phyloP scores from a whole-genome alignment of 2,888 invertebrate species.

The Mythimna lalbum region DNA sequence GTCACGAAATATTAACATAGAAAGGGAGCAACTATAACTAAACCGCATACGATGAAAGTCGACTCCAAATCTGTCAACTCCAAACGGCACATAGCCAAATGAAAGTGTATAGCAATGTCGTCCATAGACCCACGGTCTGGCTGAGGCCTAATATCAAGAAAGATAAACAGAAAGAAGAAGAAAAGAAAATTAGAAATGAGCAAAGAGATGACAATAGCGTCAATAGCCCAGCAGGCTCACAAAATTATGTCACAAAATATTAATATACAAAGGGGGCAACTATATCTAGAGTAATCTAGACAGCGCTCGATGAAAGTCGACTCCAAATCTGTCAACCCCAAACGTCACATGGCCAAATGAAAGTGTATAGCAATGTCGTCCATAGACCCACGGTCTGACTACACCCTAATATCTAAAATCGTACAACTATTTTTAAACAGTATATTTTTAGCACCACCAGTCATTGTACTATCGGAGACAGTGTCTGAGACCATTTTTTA shows the following conservation, averaged over 20 bases:
- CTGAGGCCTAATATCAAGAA: not conserved
- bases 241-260: not conserved
- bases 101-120: too few relatives aligned
- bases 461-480: conserved; percentile 42
- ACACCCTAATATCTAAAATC: conserved; percentile 21
- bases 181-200: not conserved
- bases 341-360: too few relatives aligned
- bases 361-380: too few relatives aligned
- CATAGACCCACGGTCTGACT: not conserved
- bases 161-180: not conserved
- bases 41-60: not conserved
- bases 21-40: not conserved
- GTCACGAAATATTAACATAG: not conserved
- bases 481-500: conserved; percentile 27
- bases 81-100: too few relatives aligned
- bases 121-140: not conserved
- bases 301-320: too few relatives aligned
- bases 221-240: not conserved
- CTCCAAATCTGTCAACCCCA: not conserved
- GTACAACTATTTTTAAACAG: conserved; percentile 25
- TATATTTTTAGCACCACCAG: conserved; percentile 38
- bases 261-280: not conserved
- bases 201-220: too few relatives aligned
- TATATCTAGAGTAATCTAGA: too few relatives aligned
- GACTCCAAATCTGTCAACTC: not conserved